A percentile compares a stretch with the other conserved stretches of the same genome.
These are phyloP conservation scores for Pandemis cinnamomeana DNA, from an alignment of 2,888 invertebrate genomes.

Conservation along the genomic window DNA sequence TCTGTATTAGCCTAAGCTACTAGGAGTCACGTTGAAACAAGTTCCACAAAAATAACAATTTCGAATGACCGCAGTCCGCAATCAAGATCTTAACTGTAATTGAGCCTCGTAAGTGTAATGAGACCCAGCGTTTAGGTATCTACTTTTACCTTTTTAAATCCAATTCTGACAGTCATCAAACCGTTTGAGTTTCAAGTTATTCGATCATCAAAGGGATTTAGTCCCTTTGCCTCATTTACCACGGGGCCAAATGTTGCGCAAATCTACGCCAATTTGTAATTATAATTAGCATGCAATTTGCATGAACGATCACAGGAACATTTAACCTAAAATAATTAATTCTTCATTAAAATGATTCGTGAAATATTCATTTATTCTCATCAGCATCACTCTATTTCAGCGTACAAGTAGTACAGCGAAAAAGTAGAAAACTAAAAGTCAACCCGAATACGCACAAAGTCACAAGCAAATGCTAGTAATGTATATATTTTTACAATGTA, in stretches of 20 bases:
- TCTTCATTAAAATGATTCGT: background rate
- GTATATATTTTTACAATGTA: too few relatives aligned
- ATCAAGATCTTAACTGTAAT: background rate
- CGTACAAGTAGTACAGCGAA: background rate
- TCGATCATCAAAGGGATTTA: constrained; percentile 24
- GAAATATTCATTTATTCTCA: background rate
- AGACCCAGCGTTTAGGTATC: background rate
- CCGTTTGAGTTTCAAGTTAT: constrained; percentile 14
- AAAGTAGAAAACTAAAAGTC: too few relatives aligned
- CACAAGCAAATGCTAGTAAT: too few relatives aligned
- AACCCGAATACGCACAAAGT: too few relatives aligned
- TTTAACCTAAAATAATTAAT: constrained; percentile 27
- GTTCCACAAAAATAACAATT: background rate
- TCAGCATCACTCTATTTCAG: background rate
- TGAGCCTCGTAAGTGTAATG: background rate
- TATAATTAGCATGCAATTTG: constrained; percentile 34
- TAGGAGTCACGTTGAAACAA: background rate
- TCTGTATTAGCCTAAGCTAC: background rate
- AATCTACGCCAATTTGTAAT: constrained; percentile 32
- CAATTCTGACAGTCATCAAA: constrained; percentile 10
- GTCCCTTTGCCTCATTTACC: constrained; percentile 27
- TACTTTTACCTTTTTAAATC: constrained; percentile 16
- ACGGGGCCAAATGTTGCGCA: constrained; percentile 20
- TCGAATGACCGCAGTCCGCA: background rate
- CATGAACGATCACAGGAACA: constrained; percentile 23